Base-by-base conservation (phyloP, 1,140 invertebrate genomes). In the Ctenoplectra terminalis region DNA sequence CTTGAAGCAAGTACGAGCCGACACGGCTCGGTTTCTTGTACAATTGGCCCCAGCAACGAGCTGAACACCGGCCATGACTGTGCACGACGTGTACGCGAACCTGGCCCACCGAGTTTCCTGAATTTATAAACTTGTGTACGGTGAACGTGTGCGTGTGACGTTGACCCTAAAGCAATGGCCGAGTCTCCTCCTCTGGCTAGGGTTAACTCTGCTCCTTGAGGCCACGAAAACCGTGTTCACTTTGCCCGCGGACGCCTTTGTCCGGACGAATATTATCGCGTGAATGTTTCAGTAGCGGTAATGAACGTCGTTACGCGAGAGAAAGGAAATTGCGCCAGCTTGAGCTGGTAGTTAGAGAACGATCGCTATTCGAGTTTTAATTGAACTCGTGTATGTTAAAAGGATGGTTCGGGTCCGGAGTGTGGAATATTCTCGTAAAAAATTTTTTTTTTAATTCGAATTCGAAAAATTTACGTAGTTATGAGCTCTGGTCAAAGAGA, bases 111-210 rank as follows among this genome's bases (percentile, higher is more conserved):
- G 56, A 48, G 52, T 70, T 70, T 60, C n/a, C 54, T 70, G 75
- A 70, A 78, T 78, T 78, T 50, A 48, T 69, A 46, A 58, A 69
- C 52, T 58, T 58, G 40, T 31, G 29, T 77, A 34, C 29, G 13
- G 5, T 2, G 6, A 5, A 23, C 8, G 50, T 46, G 46, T 40
- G 48, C 13, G 48, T 46, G 74, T n/a, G 63, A 66, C 74, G 74
- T 64, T 75, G 75, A 69, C 52, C 75, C 63, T 77, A 63, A 77
- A 77, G 50, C 75, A 1, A 8, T 46, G 52, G 26, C 37, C 64
- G 11, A 67, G 50, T 77, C n/a, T n/a, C 29, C 43, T 61, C 40
- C 43, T 31, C 66, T 8, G 43, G 37, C 26, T 26, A 46, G 50
- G 31, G 48, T 58, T 66, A 40, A 67, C 60, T 23, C 9, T 15